phyloP scores from a whole-genome alignment of 2,797 vertebrate genomes.

The Scolopax bukidnonensis region DNA sequence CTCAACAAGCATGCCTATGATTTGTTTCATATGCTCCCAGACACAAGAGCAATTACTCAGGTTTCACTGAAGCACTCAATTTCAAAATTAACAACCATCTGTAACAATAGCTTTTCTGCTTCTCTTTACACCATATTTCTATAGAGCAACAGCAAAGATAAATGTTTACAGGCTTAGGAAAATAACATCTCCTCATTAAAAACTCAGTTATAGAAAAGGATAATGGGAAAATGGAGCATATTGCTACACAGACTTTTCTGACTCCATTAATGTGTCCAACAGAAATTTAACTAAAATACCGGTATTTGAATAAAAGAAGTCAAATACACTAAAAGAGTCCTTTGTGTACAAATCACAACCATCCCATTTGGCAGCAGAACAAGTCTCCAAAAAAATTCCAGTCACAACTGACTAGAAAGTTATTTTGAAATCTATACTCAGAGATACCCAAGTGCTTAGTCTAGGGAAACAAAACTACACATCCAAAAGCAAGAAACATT shows the following conservation, averaged over 20 bases:
- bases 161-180: background rate
- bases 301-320: background rate
- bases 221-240: background rate
- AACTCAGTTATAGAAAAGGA: background rate
- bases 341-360: background rate
- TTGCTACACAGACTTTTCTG: background rate
- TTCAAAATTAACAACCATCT: background rate
- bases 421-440: background rate
- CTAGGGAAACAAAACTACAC: background rate
- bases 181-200: background rate
- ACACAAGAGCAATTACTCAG: background rate
- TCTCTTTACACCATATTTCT: background rate
- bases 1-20: background rate
- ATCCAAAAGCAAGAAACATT: background rate
- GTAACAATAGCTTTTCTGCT: background rate
- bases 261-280: background rate
- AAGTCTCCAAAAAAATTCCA: background rate
- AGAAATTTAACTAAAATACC: background rate
- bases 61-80: background rate
- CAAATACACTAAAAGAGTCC: background rate
- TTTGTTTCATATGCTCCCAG: background rate
- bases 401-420: background rate
- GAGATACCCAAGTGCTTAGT: background rate
- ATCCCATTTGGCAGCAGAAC: background rate
- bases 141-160: background rate